A percentile compares a stretch with the other conserved stretches of the same genome.
Conservation (phyloP, 2,797 vertebrate species). For the Halcyon smyrnensis region DNA sequence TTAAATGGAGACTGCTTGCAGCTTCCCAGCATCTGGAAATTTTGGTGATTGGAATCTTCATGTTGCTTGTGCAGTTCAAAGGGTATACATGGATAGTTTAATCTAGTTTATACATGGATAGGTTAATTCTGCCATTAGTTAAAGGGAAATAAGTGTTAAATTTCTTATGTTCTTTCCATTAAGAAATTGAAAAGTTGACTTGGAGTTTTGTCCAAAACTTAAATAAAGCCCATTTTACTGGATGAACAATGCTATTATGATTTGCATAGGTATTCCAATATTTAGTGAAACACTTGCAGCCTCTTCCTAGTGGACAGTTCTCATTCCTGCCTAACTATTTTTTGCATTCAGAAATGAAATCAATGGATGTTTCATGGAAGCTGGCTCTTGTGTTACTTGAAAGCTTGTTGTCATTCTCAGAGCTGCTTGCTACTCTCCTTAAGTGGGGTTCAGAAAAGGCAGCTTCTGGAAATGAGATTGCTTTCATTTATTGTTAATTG, state of each 20-base stretch:
- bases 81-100: neutral
- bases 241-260: neutral
- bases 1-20: neutral
- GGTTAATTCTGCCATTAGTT: too few relatives aligned
- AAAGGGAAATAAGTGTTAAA: neutral
- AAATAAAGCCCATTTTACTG: neutral
- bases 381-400: neutral
- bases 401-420: neutral
- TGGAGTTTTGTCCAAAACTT: neutral
- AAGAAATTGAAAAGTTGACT: neutral
- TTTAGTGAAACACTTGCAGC: neutral
- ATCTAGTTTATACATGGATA: neutral
- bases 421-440: neutral
- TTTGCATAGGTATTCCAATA: neutral
- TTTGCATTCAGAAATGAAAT: neutral
- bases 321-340: neutral
- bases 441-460: neutral
- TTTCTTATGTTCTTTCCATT: neutral
- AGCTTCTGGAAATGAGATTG: neutral
- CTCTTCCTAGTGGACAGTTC: neutral
- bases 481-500: neutral
- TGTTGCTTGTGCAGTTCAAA: neutral
- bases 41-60: neutral
- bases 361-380: neutral
- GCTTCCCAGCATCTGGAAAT: neutral